Conservation (phyloP, 2,113 vertebrate genomes). For the Pollimyrus isidori region DNA sequence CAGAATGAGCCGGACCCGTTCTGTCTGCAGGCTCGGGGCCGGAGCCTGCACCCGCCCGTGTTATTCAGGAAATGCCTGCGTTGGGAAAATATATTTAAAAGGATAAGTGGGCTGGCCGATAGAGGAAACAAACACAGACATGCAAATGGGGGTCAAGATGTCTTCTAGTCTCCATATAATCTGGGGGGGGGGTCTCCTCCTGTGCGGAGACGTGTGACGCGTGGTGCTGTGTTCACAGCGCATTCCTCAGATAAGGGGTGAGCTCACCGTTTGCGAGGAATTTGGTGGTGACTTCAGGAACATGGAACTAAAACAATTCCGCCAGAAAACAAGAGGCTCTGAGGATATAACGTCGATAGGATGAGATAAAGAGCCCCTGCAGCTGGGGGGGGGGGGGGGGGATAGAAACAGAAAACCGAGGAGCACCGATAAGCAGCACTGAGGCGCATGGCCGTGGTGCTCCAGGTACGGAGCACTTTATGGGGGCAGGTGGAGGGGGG, state of each 20-base stretch:
- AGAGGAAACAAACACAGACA: constrained; percentile 9
- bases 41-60: not conserved
- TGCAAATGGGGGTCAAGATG: constrained; percentile 10
- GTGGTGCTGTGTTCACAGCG: not conserved
- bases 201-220: not conserved
- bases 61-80: constrained; percentile 12
- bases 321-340: not conserved
- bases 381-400: not conserved
- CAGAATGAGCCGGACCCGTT: not conserved
- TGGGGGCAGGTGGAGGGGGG: not conserved
- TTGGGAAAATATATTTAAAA: constrained; percentile 13
- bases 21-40: not conserved
- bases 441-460: not conserved
- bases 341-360: constrained; percentile 13
- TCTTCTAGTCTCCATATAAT: not conserved
- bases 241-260: constrained; percentile 19
- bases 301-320: constrained; percentile 11
- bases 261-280: constrained; percentile 12
- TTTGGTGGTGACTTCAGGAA: not conserved
- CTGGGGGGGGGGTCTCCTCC: not conserved
- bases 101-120: not conserved
- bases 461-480: not conserved
- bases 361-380: not conserved
- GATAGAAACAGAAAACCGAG: not conserved
- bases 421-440: not conserved